Base-by-base conservation (phyloP, 2,888 invertebrate species). In the Ethmia dodecea region DNA sequence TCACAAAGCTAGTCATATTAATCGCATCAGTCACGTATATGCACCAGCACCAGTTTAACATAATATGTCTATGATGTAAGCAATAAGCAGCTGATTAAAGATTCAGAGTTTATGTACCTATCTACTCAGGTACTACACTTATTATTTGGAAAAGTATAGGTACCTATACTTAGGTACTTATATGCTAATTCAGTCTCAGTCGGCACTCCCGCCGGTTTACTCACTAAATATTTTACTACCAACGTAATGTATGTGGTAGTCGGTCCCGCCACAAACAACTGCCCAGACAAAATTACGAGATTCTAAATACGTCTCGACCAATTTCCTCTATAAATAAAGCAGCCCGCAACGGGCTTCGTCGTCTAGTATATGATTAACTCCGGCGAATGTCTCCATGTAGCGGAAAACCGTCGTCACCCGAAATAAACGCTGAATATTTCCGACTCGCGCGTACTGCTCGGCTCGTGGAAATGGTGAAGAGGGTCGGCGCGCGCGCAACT, bases 401-500 rank as follows among this genome's bases (percentile, higher is more conserved):
- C 79, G 80, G 81, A 81, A 81, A 83, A 83, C 76, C 80, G 78
- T 77, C 68, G 73, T 52, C 52, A 59, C 66, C 73, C 59, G 61
- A 83, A 83, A 84, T 83, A 84, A 60, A 70, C 57, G 58, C 66
- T 62, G 73, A 74, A 77, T 81, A 79, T 84, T 81, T 83, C 79
- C 80, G 80, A 79, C 71, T 73, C 64, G 61, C 65, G 71, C 69
- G 70, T 70, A 18, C 6, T 64, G 66, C 53, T 60, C 60, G 59
- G 62, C 64, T 70, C 64, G 73, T 79, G 78, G 77, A 81, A 81
- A 80, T 73, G 65, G 68, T 75, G 71, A 74, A 80, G 83, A 73
- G 77, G 73, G 62, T 60, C 73, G 78, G 80, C 81, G 78, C 72
- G 80, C 81, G 76, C 84, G 79, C 83, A 75, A 81, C 81, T 86